phyloP scores from a whole-genome alignment of 2,888 invertebrate species.

The Tiliacea aurago region DNA sequence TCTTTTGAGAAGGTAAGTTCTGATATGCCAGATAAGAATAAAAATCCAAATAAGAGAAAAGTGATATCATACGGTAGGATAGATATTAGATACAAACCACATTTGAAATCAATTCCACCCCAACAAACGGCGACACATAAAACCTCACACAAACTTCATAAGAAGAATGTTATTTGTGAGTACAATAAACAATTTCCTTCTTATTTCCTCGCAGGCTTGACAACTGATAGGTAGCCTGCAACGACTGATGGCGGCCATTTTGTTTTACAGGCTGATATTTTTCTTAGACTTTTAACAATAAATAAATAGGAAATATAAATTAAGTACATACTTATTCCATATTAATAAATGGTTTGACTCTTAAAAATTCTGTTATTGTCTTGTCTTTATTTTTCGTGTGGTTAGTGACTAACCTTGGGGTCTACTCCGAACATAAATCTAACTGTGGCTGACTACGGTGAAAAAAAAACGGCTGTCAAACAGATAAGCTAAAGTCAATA shows the following conservation, averaged over 20 bases:
- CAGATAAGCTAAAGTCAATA: too few relatives aligned
- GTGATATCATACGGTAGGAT: not conserved
- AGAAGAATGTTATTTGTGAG: conserved; percentile 60
- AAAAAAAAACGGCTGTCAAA: too few relatives aligned
- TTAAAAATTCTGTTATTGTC: not conserved
- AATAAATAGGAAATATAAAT: not conserved
- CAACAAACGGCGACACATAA: conserved; percentile 33
- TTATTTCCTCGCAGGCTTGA: conserved; percentile 60
- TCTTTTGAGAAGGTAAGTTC: not conserved
- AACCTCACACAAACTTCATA: conserved; percentile 55
- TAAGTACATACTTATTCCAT: not conserved
- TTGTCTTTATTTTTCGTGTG: too few relatives aligned
- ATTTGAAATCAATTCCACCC: conserved; percentile 40
- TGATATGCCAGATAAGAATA: not conserved
- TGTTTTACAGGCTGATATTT: conserved; percentile 7
- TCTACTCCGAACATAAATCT: too few relatives aligned
- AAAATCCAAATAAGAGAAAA: not conserved
- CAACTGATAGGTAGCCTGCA: conserved; percentile 39
- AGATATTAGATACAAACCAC: conserved; percentile 18
- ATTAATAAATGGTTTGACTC: not conserved
- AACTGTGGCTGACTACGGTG: too few relatives aligned
- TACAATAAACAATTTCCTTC: conserved; percentile 65
- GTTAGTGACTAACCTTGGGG: too few relatives aligned
- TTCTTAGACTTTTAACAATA: not conserved
- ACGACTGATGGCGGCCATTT: conserved; percentile 20